Percentiles rank a stretch among this genome's conserved stretches.
These are phyloP conservation scores for Brenthis hecate DNA, from an alignment of 2,888 invertebrate species.

Conservation along the genomic window DNA sequence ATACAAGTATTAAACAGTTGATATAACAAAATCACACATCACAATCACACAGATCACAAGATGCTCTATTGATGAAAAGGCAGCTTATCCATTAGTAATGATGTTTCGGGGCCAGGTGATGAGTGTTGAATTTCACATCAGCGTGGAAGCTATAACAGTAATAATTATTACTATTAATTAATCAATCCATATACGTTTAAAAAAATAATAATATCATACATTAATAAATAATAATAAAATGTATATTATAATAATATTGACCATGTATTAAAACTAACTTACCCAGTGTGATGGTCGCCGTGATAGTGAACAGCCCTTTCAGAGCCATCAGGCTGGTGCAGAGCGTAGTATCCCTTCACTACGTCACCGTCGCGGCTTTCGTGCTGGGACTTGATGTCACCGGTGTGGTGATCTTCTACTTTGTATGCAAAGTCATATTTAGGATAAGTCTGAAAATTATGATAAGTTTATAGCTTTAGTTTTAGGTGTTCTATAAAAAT, in stretches of 20 bases:
- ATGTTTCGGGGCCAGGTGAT: constrained; percentile 61
- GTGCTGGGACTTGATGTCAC: constrained; percentile 66
- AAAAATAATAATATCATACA: too few relatives aligned
- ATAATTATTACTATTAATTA: neutral
- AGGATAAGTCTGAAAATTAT: constrained; percentile 42
- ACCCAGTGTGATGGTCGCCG: constrained; percentile 51
- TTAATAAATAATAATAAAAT: too few relatives aligned
- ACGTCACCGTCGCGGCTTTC: constrained; percentile 70
- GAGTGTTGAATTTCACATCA: constrained; percentile 68
- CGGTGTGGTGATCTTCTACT: constrained; percentile 51
- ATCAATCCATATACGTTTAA: too few relatives aligned
- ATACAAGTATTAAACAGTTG: too few relatives aligned
- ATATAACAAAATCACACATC: too few relatives aligned
- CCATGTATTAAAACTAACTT: neutral
- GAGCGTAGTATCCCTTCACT: constrained; percentile 70
- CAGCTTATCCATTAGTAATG: constrained; percentile 25
- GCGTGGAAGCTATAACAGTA: constrained; percentile 67
- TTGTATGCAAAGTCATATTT: constrained; percentile 50
- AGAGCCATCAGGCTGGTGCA: constrained; percentile 75
- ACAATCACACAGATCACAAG: neutral
- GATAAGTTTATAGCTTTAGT: neutral
- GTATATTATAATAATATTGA: too few relatives aligned
- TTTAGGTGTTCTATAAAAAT: constrained; percentile 1
- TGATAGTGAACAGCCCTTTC: constrained; percentile 72
- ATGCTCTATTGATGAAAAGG: neutral